Evolutionary conservation across 2,113 vertebrate species (phyloP), one percentile per base, ranked within the genome.

Genomic region (Rissa tridactyla): DNA sequence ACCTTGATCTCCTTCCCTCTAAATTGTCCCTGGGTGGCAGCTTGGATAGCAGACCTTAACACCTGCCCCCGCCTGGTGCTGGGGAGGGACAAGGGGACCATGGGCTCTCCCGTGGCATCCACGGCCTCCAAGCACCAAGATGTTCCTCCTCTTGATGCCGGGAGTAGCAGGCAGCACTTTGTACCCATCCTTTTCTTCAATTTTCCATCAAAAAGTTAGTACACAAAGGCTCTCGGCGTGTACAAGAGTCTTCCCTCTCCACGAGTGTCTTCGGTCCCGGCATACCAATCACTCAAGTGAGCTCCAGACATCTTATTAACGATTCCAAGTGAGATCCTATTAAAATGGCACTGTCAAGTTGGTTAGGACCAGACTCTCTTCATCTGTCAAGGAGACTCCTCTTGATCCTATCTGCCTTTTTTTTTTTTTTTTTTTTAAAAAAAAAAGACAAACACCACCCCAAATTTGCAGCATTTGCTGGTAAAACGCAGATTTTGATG

Each of bases 111-210:
- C 5, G 5, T 1, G 2, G 69, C n/a, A 46, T 14, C 30, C 10
- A 0, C 1, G 6, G 11, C 55, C 23, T 55, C 32, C 27, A 13
- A 22, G n/a, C 51, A 17, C 51, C 0, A 0, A 44, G 22, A 58
- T 0, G 0, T 30, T 95, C 58, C 68, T 58, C 13, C 25, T 81
- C 42, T 77, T 19, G 42, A 16, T 1, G 1, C 0, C 0, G 17
- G 1, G 4, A 72, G 26, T 29, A 46, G 64, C 27, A 38, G 12
- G 22, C 42, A 73, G n/a, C n/a, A 2, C 80, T 70, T 66, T 0
- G 2, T 36, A 77, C 23, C 71, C 64, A 54, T 52, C 29, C 71
- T 47, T 62, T 64, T 80, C 80, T 86, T 42, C 30, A 34, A 3
- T 93, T 82, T 92, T 42, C 88, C 46, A 52, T 75, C n/a, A 64